Base-by-base conservation (phyloP, 2,797 vertebrate genomes). In the Sebastes hopkinsi region DNA sequence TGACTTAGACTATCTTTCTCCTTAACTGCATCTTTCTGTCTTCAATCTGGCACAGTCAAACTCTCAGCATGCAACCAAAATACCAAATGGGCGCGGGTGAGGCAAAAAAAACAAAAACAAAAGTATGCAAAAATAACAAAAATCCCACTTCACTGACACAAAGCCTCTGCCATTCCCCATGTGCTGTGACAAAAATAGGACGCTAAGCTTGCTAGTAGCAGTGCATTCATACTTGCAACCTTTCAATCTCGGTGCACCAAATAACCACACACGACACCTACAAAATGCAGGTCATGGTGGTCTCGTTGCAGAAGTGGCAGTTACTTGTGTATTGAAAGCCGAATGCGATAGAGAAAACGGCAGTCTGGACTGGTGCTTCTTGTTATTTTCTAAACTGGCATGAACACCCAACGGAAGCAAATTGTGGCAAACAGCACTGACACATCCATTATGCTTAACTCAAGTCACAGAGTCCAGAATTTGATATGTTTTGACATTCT, bases 401-500 rank as follows among this genome's bases (percentile, higher is more conserved):
- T 34, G 60, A 72, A 78, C 56, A 54, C 46, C 42, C 42, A 71
- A 77, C 75, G 62, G 75, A 78, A 66, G 77, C 42, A 79, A 80
- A 84, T 83, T 78, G 77, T 74, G 76, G 86, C 84, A 76, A 81
- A 90, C 82, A 77, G 77, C 72, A 13, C 71, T 81, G 86, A 86
- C 85, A 85, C 80, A 16, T 87, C 73, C 74, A 79, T 89, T 85
- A 87, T 83, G 68, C 81, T 83, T 80, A 82, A 83, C 73, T 80
- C 66, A 58, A 60, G 67, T 80, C 66, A 67, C 77, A 23, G 65
- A 82, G 59, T 55, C 54, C 52, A 25, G 23, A 74, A 70, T 66
- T 36, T 87, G 80, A 88, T 66, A 30, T 90, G 87, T 90, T 90
- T 84, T 88, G 90, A 88, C 79, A 62, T 62, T 12, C 42, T 58